A percentile compares a stretch with the other conserved stretches of the same genome.
phyloP scores from a whole-genome alignment of 2,797 vertebrate species.

The Scolopax rusticola region DNA sequence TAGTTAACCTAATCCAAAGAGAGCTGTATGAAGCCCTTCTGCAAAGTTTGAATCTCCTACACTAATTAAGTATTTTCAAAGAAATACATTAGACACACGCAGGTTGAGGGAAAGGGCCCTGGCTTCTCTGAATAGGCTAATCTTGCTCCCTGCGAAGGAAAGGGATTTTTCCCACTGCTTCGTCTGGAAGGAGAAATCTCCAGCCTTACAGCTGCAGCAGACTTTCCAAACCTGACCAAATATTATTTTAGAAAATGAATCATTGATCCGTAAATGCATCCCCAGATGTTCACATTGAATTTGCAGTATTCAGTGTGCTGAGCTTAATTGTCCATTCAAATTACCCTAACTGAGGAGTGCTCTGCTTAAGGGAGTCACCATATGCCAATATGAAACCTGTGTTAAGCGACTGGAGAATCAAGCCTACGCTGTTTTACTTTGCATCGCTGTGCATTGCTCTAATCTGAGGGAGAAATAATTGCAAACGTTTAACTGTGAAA shows the following conservation, averaged over 20 bases:
- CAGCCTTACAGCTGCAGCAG: background rate
- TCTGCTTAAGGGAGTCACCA: conserved; percentile 55
- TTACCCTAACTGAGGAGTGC: background rate
- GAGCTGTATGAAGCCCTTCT: background rate
- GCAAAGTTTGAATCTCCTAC: background rate
- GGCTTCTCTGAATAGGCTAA: background rate
- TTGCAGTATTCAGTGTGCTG: conserved; percentile 18
- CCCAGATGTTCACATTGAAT: conserved; percentile 54
- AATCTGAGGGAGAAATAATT: conserved; percentile 68
- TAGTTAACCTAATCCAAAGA: background rate
- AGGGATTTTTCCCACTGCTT: conserved; percentile 7
- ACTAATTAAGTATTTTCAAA: conserved; percentile 14
- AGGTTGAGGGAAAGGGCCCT: background rate
- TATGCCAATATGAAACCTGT: conserved; percentile 56
- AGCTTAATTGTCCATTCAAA: conserved; percentile 58
- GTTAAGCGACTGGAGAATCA: conserved; percentile 47
- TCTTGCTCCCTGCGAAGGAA: background rate
- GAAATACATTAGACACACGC: background rate
- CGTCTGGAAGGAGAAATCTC: background rate
- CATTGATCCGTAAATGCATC: conserved; percentile 9
- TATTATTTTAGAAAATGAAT: conserved; percentile 37
- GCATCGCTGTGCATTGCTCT: conserved; percentile 48
- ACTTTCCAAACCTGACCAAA: conserved; percentile 15
- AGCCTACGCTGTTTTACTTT: conserved; percentile 67
- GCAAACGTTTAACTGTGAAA: conserved; percentile 66